Base-by-base conservation (phyloP, 2,888 invertebrate genomes). In the Tinea semifulvella region DNA sequence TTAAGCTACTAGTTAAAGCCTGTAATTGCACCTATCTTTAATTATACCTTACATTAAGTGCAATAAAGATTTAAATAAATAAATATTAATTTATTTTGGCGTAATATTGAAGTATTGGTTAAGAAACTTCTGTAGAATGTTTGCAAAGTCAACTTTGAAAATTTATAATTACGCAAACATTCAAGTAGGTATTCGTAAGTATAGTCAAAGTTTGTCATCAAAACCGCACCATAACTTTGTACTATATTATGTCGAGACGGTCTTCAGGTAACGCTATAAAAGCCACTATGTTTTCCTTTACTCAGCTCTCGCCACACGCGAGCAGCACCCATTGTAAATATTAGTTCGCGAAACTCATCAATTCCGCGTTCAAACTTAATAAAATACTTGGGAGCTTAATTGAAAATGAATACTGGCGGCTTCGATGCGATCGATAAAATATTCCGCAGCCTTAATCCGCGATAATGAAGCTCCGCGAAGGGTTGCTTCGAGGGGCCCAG, bases 351-450 rank as follows among this genome's bases (percentile, higher is more conserved):
- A 76, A 80, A 79, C 80, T 80, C 77, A 80, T 80, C 79, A 79
- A 80, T 77, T 76, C 71, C 64, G 68, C 69, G 72, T 68, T 70
- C 69, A 65, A 76, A 80, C 79, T 79, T 79, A 79, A 80, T 80
- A 80, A 80, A 80, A 79, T 79, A 80, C 80, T 79, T 79, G 72
- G n/a, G 68, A 68, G 76, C 77, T 77, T 80, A 79, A 80, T 80
- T 80, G 80, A 80, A 80, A 80, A 80, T 77, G 80, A 80, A 79
- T 80, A 79, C 77, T 73, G 70, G 67, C 64, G 56, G 56, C 58
- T 60, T 60, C 63, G 65, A 68, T 64, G 60, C 68, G 79, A 79
- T 80, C 80, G 79, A 79, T 77, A 71, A 72, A 77, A 76, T 79
- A 79, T 79, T 74, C 77, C 77, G 62, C 76, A 74, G 75, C 69